Conservation (phyloP, 2,888 invertebrate species). For the Mythimna ferrago region DNA sequence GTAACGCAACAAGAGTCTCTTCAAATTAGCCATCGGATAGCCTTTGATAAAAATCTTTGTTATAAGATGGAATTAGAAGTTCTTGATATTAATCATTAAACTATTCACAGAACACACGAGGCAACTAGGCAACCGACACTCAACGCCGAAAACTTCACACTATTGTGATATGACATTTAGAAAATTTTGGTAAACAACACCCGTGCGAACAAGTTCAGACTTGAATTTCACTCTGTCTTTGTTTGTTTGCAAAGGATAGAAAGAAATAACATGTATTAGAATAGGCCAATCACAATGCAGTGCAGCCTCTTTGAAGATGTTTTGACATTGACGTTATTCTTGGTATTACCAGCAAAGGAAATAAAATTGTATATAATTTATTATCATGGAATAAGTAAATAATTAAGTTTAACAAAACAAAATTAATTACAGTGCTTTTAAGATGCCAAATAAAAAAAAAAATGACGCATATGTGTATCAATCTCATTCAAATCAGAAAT, state of each 20-base stretch:
- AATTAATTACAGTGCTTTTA: too few species aligned
- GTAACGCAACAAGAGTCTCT: conserved; percentile 1
- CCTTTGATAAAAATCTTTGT: conserved; percentile 1
- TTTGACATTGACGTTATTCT: conserved; percentile 6
- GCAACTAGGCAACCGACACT: not conserved
- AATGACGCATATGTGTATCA: too few species aligned
- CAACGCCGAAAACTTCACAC: conserved; percentile 33
- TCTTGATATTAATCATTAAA: conserved; percentile 4
- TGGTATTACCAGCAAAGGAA: not conserved
- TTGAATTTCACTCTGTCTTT: conserved; percentile 57
- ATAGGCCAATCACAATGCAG: conserved; percentile 15
- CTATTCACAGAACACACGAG: conserved; percentile 3
- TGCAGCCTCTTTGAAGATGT: not conserved
- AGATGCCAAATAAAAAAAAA: too few species aligned
- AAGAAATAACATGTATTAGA: conserved; percentile 40
- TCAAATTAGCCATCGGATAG: not conserved
- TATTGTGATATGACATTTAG: conserved; percentile 38
- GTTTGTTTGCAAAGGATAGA: conserved; percentile 34
- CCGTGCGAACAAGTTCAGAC: conserved; percentile 65
- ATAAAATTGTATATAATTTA: too few species aligned
- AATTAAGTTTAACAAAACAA: too few species aligned
- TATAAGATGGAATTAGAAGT: conserved; percentile 9
- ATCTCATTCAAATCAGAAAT: too few species aligned
- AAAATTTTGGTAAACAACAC: conserved; percentile 56
- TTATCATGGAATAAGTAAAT: too few species aligned